Evolutionary conservation across 2,888 invertebrate species (phyloP).

Genomic region (Himalopsyche kuldschensis): DNA sequence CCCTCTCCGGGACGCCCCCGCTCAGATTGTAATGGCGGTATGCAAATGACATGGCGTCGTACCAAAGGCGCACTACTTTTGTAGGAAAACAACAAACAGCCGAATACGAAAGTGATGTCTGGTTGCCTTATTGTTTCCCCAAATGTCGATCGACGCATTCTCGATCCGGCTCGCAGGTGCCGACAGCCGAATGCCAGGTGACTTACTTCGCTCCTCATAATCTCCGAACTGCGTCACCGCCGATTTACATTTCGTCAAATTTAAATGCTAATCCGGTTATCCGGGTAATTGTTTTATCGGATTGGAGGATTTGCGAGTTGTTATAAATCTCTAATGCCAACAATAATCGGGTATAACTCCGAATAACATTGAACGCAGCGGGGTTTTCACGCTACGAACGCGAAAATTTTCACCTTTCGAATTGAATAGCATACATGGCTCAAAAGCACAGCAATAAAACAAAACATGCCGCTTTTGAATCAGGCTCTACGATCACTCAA

Average conservation of each 20-base stretch:
- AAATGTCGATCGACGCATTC: constrained; percentile 13
- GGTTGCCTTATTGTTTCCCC: constrained; percentile 27
- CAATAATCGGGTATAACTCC: neutral
- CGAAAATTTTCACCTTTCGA: neutral
- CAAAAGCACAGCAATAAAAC: too few relatives aligned
- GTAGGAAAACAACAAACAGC: constrained; percentile 36
- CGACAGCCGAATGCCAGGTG: neutral
- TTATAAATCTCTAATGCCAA: neutral
- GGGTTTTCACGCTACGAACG: neutral
- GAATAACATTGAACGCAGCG: neutral
- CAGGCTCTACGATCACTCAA: too few relatives aligned
- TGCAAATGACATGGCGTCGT: constrained; percentile 58
- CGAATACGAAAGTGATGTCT: constrained; percentile 34
- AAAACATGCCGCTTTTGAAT: too few relatives aligned
- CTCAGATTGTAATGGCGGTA: constrained; percentile 45
- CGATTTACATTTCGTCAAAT: neutral
- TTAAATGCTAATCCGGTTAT: neutral
- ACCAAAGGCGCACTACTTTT: constrained; percentile 34
- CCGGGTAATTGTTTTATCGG: neutral
- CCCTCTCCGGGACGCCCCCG: constrained; percentile 46
- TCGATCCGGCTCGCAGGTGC: constrained; percentile 18
- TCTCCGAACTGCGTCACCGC: neutral
- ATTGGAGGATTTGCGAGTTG: neutral
- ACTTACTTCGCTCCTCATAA: neutral
- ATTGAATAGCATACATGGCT: too few relatives aligned